Evolutionary conservation across 92 coral and sea anemone species (phyloP), one percentile per base, ranked within the genome.

Genomic region (Porites evermanni): DNA sequence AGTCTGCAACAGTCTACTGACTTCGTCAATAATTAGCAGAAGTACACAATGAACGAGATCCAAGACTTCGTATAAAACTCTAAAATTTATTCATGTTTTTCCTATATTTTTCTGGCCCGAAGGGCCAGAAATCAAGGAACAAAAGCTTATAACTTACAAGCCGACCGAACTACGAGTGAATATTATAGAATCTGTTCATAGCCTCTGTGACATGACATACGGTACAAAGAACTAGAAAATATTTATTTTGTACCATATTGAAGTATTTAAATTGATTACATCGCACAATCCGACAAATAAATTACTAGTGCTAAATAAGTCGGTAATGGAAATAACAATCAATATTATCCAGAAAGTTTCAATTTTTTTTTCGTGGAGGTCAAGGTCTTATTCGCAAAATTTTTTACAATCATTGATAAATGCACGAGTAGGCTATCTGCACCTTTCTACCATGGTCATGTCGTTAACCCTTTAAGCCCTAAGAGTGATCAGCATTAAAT

Each of bases 221-320:
- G 79, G 64, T 63, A 83, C 79, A 73, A 82, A 82, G 73, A 73
- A 63, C 87, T 73, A 83, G 73, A 73, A 83, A 74, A 83, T 73
- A 83, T 83, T 83, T 24, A 67, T 74, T 72, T 83, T 83, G 70
- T 74, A 26, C 71, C 80, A 73, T 74, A 71, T 73, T 47, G 59
- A 68, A 81, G 78, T 56, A 81, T 70, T 71, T 81, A 59, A 81
- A 83, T 70, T 73, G 80, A 83, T 83, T 83, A 83, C 87, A 83
- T 61, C 87, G 26, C 68, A 83, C 79, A 13, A 21, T 74, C 87
- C 87, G 87, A 64, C 80, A 72, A 73, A 83, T 83, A 83, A 83
- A 83, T 83, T 83, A 83, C 79, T 44, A 61, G 80, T 61, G 29
- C 79, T 63, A 26, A 56, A 24, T 67, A 61, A 73, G 87, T 24